Evolutionary conservation across 2,113 vertebrate species (phyloP), one percentile per base, ranked within the genome.

Genomic region (Chinchilla lanigera): DNA sequence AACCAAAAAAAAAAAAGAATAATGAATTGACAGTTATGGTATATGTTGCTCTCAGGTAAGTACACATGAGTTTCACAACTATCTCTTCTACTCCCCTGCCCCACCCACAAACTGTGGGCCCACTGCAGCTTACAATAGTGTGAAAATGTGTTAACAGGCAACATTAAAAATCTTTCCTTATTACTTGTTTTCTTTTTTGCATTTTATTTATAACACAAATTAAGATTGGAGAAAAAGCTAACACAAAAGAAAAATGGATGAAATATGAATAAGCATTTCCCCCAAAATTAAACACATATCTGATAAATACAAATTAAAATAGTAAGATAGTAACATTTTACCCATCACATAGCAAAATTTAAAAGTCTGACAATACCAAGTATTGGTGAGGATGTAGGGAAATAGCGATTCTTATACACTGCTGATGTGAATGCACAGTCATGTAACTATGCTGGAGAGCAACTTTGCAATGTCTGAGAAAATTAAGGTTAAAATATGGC

Each of bases 181-280:
- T 35, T 90, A 81, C 2, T 41, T 80, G 47, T 89, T 89, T 92
- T 92, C 17, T 69, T 33, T 8, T 67, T 52, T 11, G 73, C 22
- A 77, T 87, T 89, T 92, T 89, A 28, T 87, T 82, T 77, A 83
- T 12, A 78, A 90, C 4, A 75, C 14, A 93, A 90, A 56, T 89
- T 89, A 86, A 86, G 61, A 77, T 2, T 50, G 50, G 69, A 93
- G 26, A 47, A 96, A 86, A 89, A 87, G 58, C 86, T 24, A 93
- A 61, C 24, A 84, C 19, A n/a, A n/a, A 95, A 95, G n/a, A 86
- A 86, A 88, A 77, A 92, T 19, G 54, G 41, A 47, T 8, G 85
- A 89, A 88, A 50, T 52, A 35, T 93, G 10, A 95, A 41, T n/a
- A 91, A 80, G 9, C 17, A 78, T 56, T 87, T 84, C 47, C 13